phyloP scores from a whole-genome alignment of 2,113 vertebrate genomes.

The Cariama cristata region DNA sequence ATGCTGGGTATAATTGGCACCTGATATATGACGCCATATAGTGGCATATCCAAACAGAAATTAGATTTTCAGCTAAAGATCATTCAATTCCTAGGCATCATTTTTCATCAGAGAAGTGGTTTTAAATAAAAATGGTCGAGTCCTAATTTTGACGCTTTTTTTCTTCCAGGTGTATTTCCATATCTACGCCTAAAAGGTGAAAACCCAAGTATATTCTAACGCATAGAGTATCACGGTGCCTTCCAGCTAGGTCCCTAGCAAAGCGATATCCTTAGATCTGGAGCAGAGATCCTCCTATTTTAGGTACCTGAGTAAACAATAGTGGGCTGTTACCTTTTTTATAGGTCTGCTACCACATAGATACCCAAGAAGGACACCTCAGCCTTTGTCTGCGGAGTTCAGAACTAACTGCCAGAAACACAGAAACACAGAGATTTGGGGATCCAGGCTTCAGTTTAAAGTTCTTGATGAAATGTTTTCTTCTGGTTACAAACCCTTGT shows the following conservation, averaged over 20 bases:
- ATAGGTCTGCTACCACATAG: background rate
- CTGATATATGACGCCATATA: accelerated
- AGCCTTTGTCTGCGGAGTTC: background rate
- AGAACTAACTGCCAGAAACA: background rate
- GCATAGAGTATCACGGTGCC: background rate
- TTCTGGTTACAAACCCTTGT: background rate
- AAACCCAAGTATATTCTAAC: background rate
- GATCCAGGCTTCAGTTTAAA: background rate
- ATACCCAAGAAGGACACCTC: background rate
- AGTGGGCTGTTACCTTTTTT: background rate
- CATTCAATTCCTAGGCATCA: background rate
- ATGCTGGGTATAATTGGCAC: background rate
- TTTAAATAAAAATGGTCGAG: background rate
- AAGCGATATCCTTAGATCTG: background rate
- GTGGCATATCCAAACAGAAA: background rate
- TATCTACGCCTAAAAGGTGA: background rate
- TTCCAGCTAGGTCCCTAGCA: background rate
- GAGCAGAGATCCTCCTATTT: background rate
- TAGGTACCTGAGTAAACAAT: background rate
- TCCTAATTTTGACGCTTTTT: background rate
- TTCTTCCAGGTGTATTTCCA: background rate
- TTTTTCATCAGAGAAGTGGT: background rate
- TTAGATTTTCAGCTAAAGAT: background rate
- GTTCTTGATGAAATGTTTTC: background rate
- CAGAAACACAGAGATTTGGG: background rate